Percentiles rank a stretch among this genome's conserved stretches.
Evolutionary conservation across 2,888 invertebrate species (phyloP).

Genomic region (Morpho helenor): DNA sequence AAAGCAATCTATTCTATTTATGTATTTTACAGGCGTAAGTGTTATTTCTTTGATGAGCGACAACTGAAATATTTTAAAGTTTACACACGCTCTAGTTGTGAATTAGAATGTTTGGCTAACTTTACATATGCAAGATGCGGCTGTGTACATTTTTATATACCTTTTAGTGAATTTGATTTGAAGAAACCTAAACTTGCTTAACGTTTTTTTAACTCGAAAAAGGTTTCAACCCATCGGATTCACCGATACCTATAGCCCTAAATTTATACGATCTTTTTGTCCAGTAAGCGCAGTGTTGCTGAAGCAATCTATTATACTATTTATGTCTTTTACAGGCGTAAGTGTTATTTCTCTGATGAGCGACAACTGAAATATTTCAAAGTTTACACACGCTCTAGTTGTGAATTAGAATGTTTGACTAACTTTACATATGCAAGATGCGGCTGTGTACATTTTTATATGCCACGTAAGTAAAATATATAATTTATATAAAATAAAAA

Average conservation of each 20-base stretch:
- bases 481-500: not conserved
- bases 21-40: conserved; percentile 67
- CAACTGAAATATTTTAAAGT: conserved; percentile 78
- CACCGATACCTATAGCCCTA: too few relatives aligned
- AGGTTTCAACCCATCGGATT: too few relatives aligned
- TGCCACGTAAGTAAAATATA: conserved; percentile 66
- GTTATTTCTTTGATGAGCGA: conserved; percentile 80
- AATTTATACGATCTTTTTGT: too few relatives aligned
- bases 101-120: conserved; percentile 82
- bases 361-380: conserved; percentile 78
- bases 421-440: conserved; percentile 78
- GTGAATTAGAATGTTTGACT: conserved; percentile 81
- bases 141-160: conserved; percentile 83
- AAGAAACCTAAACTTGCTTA: too few relatives aligned
- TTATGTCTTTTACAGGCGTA: conserved; percentile 57
- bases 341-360: conserved; percentile 81
- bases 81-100: conserved; percentile 83
- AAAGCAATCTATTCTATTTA: too few relatives aligned
- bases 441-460: conserved; percentile 81
- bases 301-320: too few relatives aligned
- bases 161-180: too few relatives aligned
- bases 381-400: conserved; percentile 82
- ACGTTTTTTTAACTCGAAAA: too few relatives aligned
- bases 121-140: conserved; percentile 75
- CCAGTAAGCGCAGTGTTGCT: too few relatives aligned